Conservation (phyloP, 1,140 invertebrate genomes). For the Drosophila malerkotliana region DNA sequence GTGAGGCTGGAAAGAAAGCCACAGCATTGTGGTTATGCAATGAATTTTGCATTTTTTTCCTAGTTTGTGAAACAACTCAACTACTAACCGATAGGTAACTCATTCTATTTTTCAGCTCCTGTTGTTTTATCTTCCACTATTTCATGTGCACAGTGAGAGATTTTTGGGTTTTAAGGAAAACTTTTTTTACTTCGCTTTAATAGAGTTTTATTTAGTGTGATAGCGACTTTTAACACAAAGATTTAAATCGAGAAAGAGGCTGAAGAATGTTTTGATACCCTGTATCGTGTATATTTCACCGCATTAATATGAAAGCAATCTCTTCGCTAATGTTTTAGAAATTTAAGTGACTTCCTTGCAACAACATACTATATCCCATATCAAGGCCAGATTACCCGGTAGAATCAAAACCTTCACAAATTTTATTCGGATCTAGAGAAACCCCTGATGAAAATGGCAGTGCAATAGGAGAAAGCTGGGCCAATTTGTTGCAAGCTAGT, state of each 20-base stretch:
- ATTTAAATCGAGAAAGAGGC: too few relatives aligned
- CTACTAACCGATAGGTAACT: constrained; percentile 52
- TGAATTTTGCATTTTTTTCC: constrained; percentile 72
- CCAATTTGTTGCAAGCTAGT: constrained; percentile 74
- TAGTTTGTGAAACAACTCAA: constrained; percentile 63
- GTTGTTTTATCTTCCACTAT: constrained; percentile 24
- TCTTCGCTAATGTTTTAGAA: too few relatives aligned
- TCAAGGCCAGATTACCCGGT: neutral
- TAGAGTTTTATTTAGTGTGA: too few relatives aligned
- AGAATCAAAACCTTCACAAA: neutral
- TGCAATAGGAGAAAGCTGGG: constrained; percentile 35
- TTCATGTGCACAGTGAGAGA: constrained; percentile 16
- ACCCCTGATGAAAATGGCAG: constrained; percentile 1
- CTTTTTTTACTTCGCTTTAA: too few relatives aligned
- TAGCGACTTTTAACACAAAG: too few relatives aligned
- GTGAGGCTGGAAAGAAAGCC: constrained; percentile 2
- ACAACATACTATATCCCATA: neutral
- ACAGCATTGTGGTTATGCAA: constrained; percentile 64
- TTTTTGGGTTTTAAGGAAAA: neutral
- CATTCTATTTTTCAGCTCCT: constrained; percentile 10
- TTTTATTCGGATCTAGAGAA: neutral
- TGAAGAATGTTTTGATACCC: too few relatives aligned
- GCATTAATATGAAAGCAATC: too few relatives aligned
- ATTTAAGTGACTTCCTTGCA: neutral
- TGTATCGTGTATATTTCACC: too few relatives aligned